Conservation (phyloP, 2,113 vertebrate species). For the Rissa tridactyla region DNA sequence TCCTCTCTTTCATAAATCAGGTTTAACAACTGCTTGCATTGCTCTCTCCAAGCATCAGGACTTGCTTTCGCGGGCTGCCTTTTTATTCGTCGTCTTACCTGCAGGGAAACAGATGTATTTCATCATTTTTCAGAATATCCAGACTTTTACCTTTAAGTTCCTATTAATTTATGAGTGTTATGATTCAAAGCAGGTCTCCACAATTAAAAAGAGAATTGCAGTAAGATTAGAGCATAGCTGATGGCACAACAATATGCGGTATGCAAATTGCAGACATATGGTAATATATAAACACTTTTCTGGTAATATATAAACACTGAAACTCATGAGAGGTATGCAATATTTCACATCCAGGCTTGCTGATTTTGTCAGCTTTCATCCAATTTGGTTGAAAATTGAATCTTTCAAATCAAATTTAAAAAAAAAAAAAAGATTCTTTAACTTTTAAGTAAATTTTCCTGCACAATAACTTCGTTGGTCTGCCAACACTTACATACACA, state of each 20-base stretch:
- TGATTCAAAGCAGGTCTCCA: neutral
- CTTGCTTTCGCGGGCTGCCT: slow-evolving; percentile 73
- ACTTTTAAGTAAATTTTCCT: neutral
- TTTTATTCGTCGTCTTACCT: slow-evolving; percentile 73
- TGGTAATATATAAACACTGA: neutral
- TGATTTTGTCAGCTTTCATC: neutral
- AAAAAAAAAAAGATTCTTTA: neutral
- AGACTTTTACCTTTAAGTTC: neutral
- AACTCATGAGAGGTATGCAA: neutral
- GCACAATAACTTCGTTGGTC: neutral
- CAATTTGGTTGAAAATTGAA: neutral
- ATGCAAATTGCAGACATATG: neutral
- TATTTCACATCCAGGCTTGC: neutral
- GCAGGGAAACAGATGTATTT: neutral
- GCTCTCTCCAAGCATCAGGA: slow-evolving; percentile 82
- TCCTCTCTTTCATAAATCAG: slow-evolving; percentile 88
- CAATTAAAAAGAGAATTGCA: neutral
- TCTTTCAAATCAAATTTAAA: neutral
- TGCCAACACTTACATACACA: neutral
- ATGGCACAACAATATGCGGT: neutral
- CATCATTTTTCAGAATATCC: neutral
- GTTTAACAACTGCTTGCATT: slow-evolving; percentile 87
- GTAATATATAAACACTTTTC: neutral
- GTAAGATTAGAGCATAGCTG: neutral
- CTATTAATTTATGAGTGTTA: neutral